Base-by-base conservation (phyloP, 2,888 invertebrate genomes). In the Cheiracanthium punctorium region DNA sequence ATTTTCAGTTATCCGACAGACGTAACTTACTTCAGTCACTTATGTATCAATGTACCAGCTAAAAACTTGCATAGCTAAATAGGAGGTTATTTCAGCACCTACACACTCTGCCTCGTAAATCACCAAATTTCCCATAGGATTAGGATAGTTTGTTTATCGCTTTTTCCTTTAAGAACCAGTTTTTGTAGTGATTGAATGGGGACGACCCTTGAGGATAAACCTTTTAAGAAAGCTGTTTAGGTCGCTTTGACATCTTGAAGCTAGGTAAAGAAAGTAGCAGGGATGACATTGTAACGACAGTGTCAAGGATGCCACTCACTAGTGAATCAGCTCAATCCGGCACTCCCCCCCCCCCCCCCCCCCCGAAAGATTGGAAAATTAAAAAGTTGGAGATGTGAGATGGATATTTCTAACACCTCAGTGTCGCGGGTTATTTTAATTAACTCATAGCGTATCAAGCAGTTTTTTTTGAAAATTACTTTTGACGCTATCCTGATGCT, bases 121-220 rank as follows among this genome's bases (percentile, higher is more conserved):
- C 58, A 58, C 58, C 20, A 20, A 58, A 24, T 58, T 24, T 58
- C 58, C 58, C 58, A 58, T 7, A 4, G 58, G 58, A 58, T 58
- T 58, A 1, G 24, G 24, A 24, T 24, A 58, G 58, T 58, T 58
- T 58, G 58, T 58, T 58, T 58, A 58, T 58, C 4, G 1, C 24
- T 10, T 24, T 58, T 58, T 24, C 17, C 24, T 17, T 24, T 24
- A 24, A 24, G 58, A 58, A 58, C 58, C 24, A 58, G 58, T 58
- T 58, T 58, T 58, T 58, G 58, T 24, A 17, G 24, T 58, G 58
- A 58, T 58, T 58, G 58, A 58, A 58, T 58, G 58, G 24, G 58
- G 58, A 24, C 58, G 24, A 24, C 20, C 58, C 58, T 58, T 7
- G 17, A 17, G 58, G 58, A 58, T 24, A 24, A 58, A 58, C 58